These are phyloP conservation scores for Xiphorhynchus erythropygius DNA, from an alignment of 2,797 vertebrate species.

Conservation along the genomic window DNA sequence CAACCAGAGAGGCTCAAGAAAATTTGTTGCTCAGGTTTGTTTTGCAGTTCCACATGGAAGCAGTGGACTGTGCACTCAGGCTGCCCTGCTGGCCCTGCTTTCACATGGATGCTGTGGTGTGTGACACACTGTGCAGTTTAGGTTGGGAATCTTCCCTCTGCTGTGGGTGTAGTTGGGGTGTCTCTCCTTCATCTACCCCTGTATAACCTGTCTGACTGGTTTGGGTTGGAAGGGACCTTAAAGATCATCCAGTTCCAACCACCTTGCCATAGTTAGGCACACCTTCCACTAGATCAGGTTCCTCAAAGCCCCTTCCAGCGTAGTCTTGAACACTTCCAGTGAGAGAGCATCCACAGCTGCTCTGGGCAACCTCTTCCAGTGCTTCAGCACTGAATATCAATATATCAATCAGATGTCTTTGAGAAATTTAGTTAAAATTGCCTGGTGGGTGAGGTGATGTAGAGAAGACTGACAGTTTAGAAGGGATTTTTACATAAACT, in stretches of 20 bases:
- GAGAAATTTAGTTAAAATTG: background rate
- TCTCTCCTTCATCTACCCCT: background rate
- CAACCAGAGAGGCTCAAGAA: background rate
- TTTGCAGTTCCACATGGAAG: background rate
- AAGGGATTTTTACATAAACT: background rate
- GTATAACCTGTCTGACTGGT: background rate
- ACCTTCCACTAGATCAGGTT: background rate
- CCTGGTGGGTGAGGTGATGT: background rate
- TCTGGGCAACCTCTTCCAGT: background rate
- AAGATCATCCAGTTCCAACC: background rate
- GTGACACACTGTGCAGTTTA: rapidly evolving
- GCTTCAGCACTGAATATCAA: background rate
- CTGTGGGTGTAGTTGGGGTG: background rate
- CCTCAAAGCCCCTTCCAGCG: background rate
- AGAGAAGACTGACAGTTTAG: background rate
- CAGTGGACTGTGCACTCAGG: rapidly evolving
- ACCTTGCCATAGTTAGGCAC: no score
- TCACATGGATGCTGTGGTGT: rapidly evolving
- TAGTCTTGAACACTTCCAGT: background rate
- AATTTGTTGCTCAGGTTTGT: background rate
- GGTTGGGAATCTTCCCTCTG: background rate
- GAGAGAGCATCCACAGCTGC: background rate
- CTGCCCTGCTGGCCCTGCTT: rapidly evolving
- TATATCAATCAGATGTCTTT: background rate
- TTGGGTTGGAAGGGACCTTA: background rate